Evolutionary conservation across 1,140 invertebrate species (phyloP), one percentile per base, ranked within the genome.

Genomic region (Pissodes strobi): DNA sequence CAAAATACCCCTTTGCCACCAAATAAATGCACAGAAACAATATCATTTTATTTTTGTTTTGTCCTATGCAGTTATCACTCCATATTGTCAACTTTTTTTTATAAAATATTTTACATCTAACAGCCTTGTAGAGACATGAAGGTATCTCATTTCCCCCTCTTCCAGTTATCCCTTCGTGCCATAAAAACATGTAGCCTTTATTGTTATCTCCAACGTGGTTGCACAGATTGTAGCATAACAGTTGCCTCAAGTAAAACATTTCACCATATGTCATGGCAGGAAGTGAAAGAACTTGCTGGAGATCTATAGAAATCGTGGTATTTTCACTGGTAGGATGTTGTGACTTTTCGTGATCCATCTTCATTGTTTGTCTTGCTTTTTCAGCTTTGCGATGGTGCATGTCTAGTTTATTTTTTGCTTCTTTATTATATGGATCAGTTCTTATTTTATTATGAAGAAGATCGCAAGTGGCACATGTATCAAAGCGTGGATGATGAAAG

Each of bases 131-230:
- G 6, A 62, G 13, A 55, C 23, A 45, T 6, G 53, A 64, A 1
- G 53, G 39, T 2, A 58, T 55, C 27, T 63, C 51, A 41, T 63
- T 55, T 2, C 52, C 62, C 2, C 25, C 53, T 58, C 53, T 37
- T 6, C 38, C 25, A n/a, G 39, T 0, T 18, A 46, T 46, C 4
- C 18, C 59, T 23, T 61, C 48, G 27, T 39, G 59, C 48, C 59
- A 61, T 1, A 61, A 1, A 37, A 12, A 38, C 59, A 61, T 61
- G 18, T 21, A 41, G 2, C 25, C 23, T 23, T 37, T 30, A 23
- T 61, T 61, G 37, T 21, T 61, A 21, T 61, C 23, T 1, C 46
- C 25, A 18, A 61, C 5, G 22, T 61, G 18, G 1, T 34, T 41
- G n/a, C 59, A 10, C 15, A 61, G 21, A 27, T 61, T 52, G 25